Evolutionary conservation across 2,797 vertebrate genomes (phyloP).

Genomic region (Anabas testudineus): DNA sequence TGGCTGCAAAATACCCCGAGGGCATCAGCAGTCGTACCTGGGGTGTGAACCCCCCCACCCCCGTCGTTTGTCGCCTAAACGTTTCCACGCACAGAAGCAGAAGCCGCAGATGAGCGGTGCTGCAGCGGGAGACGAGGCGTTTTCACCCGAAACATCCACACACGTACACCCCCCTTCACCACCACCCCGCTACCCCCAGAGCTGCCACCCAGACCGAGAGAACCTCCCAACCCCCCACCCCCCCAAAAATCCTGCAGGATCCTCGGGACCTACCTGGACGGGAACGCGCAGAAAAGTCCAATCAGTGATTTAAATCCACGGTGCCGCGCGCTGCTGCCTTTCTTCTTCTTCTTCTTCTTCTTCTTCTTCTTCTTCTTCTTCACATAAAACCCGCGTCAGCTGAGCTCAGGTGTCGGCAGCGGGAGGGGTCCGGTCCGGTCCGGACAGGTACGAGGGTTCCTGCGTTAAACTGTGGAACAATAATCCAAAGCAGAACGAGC

Average conservation of each 20-base stretch:
- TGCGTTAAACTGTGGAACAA: not conserved
- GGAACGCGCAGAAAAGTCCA: constrained; percentile 53
- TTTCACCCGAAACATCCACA: constrained; percentile 62
- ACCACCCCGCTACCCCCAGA: constrained; percentile 20
- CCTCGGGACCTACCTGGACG: constrained; percentile 61
- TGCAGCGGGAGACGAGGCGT: constrained; percentile 66
- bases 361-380: constrained; percentile 3
- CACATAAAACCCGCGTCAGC: constrained; percentile 4
- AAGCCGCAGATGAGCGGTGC: constrained; percentile 43
- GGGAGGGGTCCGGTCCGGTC: no score
- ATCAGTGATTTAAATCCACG: constrained; percentile 62
- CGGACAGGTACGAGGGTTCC: not conserved
- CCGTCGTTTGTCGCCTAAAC: no score
- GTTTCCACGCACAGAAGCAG: constrained; percentile 25
- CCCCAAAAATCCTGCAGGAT: not conserved
- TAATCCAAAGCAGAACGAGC: constrained; percentile 42
- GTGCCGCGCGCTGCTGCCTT: constrained; percentile 45
- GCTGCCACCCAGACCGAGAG: constrained; percentile 23
- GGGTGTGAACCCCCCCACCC: constrained; percentile 29
- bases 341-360: constrained; percentile 16
- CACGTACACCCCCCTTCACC: constrained; percentile 7
- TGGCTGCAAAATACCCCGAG: constrained; percentile 6
- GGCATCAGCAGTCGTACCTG: constrained; percentile 36
- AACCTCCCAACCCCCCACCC: not conserved
- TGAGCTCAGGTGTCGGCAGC: not conserved